phyloP scores from a whole-genome alignment of 2,888 invertebrate genomes.

The Elmis aenea region DNA sequence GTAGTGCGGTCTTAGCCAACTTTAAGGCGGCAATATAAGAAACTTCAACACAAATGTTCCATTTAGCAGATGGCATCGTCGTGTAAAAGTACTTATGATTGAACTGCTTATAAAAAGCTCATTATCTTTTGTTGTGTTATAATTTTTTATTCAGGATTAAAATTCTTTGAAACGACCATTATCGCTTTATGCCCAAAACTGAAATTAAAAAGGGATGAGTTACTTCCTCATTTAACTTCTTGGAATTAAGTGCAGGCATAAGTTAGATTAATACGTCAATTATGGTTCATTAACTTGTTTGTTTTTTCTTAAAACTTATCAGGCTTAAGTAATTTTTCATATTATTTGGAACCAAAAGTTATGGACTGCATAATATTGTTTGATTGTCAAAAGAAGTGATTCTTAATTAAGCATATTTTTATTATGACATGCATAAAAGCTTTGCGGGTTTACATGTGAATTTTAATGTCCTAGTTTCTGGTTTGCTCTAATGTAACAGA shows the following conservation, averaged over 20 bases:
- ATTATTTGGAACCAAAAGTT: too few relatives aligned
- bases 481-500: too few relatives aligned
- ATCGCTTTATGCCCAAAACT: not conserved
- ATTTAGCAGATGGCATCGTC: slow-evolving; percentile 21
- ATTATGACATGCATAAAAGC: too few relatives aligned
- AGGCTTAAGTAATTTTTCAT: too few relatives aligned
- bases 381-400: too few relatives aligned
- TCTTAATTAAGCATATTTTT: too few relatives aligned
- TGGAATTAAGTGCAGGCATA: not conserved
- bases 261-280: not conserved
- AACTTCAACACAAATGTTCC: slow-evolving; percentile 19
- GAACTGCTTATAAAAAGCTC: slow-evolving; percentile 6
- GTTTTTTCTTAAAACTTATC: not conserved
- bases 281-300: not conserved
- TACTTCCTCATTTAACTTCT: not conserved
- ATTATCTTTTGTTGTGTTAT: slow-evolving; percentile 2
- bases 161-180: not conserved
- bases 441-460: too few relatives aligned
- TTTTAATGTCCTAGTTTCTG: too few relatives aligned
- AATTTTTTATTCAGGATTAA: not conserved
- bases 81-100: slow-evolving; percentile 23
- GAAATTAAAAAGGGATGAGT: not conserved
- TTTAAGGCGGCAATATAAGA: slow-evolving; percentile 19
- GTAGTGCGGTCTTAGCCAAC: slow-evolving; percentile 21
- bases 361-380: too few relatives aligned